Conservation (phyloP, 2,888 invertebrate genomes). For the Willowsia nigromaculata region DNA sequence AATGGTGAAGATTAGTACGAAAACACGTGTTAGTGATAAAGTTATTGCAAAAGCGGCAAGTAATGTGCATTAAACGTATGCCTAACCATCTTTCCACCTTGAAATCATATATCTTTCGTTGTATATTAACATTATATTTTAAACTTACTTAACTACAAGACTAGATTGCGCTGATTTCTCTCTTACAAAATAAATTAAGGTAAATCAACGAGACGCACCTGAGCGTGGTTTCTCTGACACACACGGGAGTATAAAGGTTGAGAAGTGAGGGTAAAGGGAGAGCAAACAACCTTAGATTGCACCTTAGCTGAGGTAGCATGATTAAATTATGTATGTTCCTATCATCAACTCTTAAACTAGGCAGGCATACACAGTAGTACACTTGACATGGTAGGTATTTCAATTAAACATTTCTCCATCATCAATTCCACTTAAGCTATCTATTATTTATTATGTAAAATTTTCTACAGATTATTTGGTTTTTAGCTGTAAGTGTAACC, state of each 20-base stretch:
- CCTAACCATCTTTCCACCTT: too few species aligned
- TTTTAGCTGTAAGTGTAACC: slow-evolving; percentile 52
- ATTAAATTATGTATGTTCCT: background rate
- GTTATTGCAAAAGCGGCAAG: slow-evolving; percentile 4
- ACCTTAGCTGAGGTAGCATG: slow-evolving; percentile 61
- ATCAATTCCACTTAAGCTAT: background rate
- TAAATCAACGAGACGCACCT: background rate
- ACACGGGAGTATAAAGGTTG: background rate
- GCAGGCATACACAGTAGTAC: background rate
- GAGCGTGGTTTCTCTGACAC: background rate
- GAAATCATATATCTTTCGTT: background rate
- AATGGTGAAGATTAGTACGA: background rate
- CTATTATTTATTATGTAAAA: background rate
- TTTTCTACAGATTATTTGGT: slow-evolving; percentile 57
- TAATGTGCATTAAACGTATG: background rate
- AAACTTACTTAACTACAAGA: slow-evolving; percentile 20
- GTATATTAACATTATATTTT: background rate
- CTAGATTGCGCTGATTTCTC: slow-evolving; percentile 33
- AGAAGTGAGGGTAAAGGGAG: background rate
- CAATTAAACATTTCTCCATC: background rate
- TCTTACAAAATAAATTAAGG: background rate
- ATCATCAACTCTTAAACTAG: too few species aligned
- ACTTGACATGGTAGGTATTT: too few species aligned
- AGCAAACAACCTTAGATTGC: slow-evolving; percentile 40
- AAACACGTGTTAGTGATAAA: background rate